Evolutionary conservation across 2,888 invertebrate genomes (phyloP).

Genomic region (Terebella lapidaria): DNA sequence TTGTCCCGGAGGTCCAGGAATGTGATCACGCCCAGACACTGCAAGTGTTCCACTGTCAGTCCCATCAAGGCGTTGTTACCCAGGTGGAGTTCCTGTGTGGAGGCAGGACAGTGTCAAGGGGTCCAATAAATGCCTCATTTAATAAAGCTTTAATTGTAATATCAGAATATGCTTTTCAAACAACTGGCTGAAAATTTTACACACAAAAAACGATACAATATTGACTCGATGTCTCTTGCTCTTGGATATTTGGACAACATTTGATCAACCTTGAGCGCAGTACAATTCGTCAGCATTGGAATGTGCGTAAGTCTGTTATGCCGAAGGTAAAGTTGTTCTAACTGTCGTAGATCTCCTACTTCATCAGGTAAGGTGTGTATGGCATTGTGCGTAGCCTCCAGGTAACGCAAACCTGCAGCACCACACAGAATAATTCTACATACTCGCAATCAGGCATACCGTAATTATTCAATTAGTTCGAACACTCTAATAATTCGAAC

Average conservation of each 20-base stretch:
- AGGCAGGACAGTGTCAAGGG: too few relatives aligned
- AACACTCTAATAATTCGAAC: too few relatives aligned
- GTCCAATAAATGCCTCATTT: background rate
- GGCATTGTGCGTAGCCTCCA: constrained; percentile 73
- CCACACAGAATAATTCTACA: background rate
- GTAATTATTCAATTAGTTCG: too few relatives aligned
- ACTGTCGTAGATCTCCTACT: constrained; percentile 68
- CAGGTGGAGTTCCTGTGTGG: constrained; percentile 69
- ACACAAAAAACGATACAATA: too few relatives aligned
- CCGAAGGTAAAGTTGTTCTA: constrained; percentile 52
- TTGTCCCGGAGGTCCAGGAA: constrained; percentile 75
- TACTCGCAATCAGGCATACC: constrained; percentile 1
- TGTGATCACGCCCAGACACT: constrained; percentile 35
- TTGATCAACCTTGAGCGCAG: constrained; percentile 62
- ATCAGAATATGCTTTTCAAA: too few relatives aligned
- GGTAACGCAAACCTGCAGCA: constrained; percentile 38
- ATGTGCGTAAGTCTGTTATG: constrained; percentile 50
- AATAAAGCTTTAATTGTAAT: background rate
- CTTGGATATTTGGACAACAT: too few relatives aligned
- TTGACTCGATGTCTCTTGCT: too few relatives aligned
- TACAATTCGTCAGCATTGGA: constrained; percentile 65
- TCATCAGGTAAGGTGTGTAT: constrained; percentile 66
- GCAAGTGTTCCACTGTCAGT: constrained; percentile 61
- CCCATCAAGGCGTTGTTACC: constrained; percentile 76
- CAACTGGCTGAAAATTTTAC: background rate